Evolutionary conservation across 2,113 vertebrate species (phyloP), one percentile per base, ranked within the genome.

Genomic region (Cyanistes caeruleus): DNA sequence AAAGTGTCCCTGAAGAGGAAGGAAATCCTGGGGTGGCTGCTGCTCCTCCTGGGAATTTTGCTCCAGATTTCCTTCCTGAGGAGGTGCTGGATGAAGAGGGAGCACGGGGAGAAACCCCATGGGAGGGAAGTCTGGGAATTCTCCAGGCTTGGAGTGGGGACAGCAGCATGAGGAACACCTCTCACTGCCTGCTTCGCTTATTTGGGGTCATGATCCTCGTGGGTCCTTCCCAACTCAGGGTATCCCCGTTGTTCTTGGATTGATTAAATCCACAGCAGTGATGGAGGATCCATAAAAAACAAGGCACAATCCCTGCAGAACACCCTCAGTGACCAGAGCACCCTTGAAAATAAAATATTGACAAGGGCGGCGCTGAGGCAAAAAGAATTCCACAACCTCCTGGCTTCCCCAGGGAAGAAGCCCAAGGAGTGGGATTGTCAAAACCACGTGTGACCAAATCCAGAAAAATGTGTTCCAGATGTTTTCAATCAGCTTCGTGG

Each of bases 1-100:
- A 68, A 94, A 94, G 94, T 20, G 82, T 37, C 79, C 87, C 93
- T 30, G 52, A 37, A 74, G 46, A 84, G 89, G 79, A 52, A 68
- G 95, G 82, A 59, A 19, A 56, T 76, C 59, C 80, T 30, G 28
- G 12, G 37, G 53, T 41, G 24, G 82, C 72, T 37, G 82, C 64
- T 5, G n/a, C 43, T 39, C 39, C 43, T 41, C 84, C n/a, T 77
- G 84, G 35, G 15, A 10, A 14, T 10, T 15, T 25, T 11, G 25
- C 49, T 55, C 22, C 2, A 3, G 5, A n/a, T 87, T 81, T 41
- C 63, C 67, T 68, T 59, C 62, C 53, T 13, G 20, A 49, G 30
- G 87, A 82, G 62, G n/a, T 52, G 86, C 37, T 6, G 52, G 59
- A 16, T 30, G 44, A 87, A 56, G 37, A 60, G 22, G 43, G 79